A percentile compares a stretch with the other conserved stretches of the same genome.
phyloP scores from a whole-genome alignment of 2,113 vertebrate species.

The Actenoides hombroni region DNA sequence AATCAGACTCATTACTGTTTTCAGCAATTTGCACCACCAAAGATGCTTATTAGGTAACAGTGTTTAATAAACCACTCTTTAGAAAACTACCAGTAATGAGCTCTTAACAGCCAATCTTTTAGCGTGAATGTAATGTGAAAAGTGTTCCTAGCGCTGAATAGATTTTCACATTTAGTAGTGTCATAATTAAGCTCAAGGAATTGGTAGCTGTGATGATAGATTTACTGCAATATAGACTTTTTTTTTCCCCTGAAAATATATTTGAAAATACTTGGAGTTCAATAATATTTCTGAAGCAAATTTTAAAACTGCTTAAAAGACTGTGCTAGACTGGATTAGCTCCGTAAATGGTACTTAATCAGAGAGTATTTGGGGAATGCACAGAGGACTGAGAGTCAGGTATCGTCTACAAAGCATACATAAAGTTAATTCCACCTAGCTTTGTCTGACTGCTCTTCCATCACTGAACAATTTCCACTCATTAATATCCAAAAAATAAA shows the following conservation, averaged over 20 bases:
- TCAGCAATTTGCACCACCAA: slow-evolving; percentile 98
- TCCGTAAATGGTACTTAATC: slow-evolving; percentile 34
- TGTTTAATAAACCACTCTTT: slow-evolving; percentile 99
- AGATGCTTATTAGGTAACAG: slow-evolving; percentile 99
- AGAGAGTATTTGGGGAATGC: slow-evolving; percentile 17
- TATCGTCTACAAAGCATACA: background rate
- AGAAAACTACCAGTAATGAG: slow-evolving; percentile 99
- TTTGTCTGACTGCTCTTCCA: slow-evolving; percentile 44
- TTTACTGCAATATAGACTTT: slow-evolving; percentile 72
- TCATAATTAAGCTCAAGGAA: slow-evolving; percentile 95
- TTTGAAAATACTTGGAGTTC: slow-evolving; percentile 52
- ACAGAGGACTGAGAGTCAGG: background rate
- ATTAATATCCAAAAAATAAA: slow-evolving; percentile 59
- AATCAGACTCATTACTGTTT: slow-evolving; percentile 99
- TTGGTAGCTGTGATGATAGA: slow-evolving; percentile 79
- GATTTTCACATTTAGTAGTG: slow-evolving; percentile 94
- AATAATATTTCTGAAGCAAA: slow-evolving; percentile 52
- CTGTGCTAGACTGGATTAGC: background rate
- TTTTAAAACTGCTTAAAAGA: slow-evolving; percentile 46
- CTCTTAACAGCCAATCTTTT: slow-evolving; percentile 98
- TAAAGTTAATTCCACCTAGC: slow-evolving; percentile 30
- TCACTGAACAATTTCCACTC: slow-evolving; percentile 40
- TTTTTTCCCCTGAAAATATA: slow-evolving; percentile 33
- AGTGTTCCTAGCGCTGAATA: slow-evolving; percentile 88
- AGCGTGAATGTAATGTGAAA: slow-evolving; percentile 92